Percentiles rank a stretch among this genome's conserved stretches.
These are phyloP conservation scores for Ptilonorhynchus violaceus DNA, from an alignment of 2,113 vertebrate genomes.

Conservation along the genomic window DNA sequence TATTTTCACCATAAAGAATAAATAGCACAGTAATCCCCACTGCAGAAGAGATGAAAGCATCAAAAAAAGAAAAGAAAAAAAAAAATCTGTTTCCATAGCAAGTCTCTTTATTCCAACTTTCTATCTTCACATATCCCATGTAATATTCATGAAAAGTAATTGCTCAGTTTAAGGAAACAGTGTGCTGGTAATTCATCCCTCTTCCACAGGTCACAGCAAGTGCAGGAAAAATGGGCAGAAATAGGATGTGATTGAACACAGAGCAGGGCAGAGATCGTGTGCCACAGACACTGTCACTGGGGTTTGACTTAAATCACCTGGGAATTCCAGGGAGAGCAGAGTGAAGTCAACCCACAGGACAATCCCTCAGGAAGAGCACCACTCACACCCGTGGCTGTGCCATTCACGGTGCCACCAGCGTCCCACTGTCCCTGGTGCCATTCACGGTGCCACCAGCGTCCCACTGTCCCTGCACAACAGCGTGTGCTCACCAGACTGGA, in stretches of 20 bases:
- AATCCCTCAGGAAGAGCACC: background rate
- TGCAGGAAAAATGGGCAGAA: background rate
- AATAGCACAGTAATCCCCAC: background rate
- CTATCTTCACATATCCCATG: background rate
- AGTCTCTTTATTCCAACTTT: background rate
- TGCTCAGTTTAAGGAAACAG: background rate
- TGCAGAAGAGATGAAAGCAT: background rate
- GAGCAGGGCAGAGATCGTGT: accelerated
- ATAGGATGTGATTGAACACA: background rate
- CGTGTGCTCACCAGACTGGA: background rate
- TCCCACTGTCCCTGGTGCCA: background rate
- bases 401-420: background rate
- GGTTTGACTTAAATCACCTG: background rate
- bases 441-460: background rate
- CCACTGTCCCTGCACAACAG: background rate
- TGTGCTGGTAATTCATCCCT: background rate
- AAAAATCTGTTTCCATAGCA: background rate
- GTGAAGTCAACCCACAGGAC: background rate
- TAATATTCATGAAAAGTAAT: background rate
- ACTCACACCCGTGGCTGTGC: background rate
- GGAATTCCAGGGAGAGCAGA: background rate
- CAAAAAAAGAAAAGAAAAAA: background rate
- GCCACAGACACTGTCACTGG: background rate
- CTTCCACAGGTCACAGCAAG: background rate
- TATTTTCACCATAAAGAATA: background rate